phyloP scores from a whole-genome alignment of 2,888 invertebrate species.

The Pheosia gnoma region DNA sequence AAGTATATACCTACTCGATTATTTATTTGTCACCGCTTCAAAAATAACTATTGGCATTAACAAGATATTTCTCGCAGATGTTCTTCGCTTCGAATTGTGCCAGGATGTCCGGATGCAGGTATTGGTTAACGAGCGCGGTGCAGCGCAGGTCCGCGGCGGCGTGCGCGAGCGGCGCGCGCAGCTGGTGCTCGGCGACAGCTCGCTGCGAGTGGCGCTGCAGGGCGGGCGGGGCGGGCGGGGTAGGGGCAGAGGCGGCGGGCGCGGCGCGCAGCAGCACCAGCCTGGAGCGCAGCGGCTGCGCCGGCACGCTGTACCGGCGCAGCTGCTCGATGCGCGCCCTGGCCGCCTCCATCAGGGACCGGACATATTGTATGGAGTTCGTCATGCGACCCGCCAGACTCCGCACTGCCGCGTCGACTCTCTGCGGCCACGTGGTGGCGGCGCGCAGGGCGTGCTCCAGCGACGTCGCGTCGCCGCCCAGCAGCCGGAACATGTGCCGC shows the following conservation, averaged over 20 bases:
- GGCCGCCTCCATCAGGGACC: slow-evolving; percentile 48
- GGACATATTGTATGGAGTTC: slow-evolving; percentile 59
- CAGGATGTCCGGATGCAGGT: slow-evolving; percentile 38
- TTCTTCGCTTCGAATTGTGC: slow-evolving; percentile 43
- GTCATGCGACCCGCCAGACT: slow-evolving; percentile 50
- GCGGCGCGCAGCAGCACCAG: slow-evolving; percentile 39
- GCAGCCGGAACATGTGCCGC: slow-evolving; percentile 54
- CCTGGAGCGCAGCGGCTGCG: slow-evolving; percentile 38
- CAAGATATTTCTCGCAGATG: slow-evolving; percentile 44
- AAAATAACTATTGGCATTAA: slow-evolving; percentile 11
- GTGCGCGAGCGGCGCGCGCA: slow-evolving; percentile 36
- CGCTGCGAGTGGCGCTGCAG: slow-evolving; percentile 16
- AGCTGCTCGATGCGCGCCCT: slow-evolving; percentile 41
- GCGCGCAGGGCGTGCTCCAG: slow-evolving; percentile 27
- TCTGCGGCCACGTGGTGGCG: slow-evolving; percentile 39
- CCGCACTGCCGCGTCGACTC: slow-evolving; percentile 46
- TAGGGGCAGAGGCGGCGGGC: neutral
- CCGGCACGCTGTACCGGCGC: slow-evolving; percentile 22
- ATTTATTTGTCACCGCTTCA: too few species aligned
- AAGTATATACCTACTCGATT: too few species aligned
- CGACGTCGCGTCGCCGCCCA: slow-evolving; percentile 30
- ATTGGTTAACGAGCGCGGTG: slow-evolving; percentile 46
- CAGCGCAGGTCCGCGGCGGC: slow-evolving; percentile 42
- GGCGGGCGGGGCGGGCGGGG: neutral
- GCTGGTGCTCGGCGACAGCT: slow-evolving; percentile 32